These are phyloP conservation scores for Metaphire vulgaris DNA, from an alignment of 1,140 invertebrate genomes.

Conservation along the genomic window DNA sequence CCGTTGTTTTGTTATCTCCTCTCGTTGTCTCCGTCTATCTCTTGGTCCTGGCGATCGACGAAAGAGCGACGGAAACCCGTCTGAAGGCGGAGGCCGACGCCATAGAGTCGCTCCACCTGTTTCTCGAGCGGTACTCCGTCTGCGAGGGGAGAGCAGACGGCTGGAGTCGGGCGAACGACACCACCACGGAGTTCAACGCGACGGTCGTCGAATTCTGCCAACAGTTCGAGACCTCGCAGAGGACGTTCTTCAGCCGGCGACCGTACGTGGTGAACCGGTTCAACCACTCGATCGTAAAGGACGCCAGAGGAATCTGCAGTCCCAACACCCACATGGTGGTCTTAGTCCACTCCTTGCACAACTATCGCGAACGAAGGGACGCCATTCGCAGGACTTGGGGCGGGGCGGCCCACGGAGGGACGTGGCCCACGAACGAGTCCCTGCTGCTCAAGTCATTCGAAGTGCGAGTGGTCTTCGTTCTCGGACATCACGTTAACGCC, in stretches of 20 bases:
- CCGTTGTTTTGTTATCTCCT: not conserved
- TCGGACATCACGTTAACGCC: conserved; percentile 57
- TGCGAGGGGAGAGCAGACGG: not conserved
- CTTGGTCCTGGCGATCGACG: not conserved
- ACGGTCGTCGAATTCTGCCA: not conserved
- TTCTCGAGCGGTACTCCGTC: not conserved
- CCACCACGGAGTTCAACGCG: not conserved
- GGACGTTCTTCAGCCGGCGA: not conserved
- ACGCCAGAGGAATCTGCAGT: not conserved
- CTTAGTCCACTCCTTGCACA: conserved; percentile 20
- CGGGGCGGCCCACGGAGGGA: not conserved
- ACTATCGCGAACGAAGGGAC: conserved; percentile 9
- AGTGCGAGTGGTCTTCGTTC: conserved; percentile 59
- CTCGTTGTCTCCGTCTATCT: not conserved
- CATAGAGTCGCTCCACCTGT: not conserved
- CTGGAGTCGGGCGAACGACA: not conserved
- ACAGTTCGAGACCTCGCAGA: not conserved
- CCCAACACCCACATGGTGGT: conserved; percentile 11
- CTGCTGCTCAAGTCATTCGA: conserved; percentile 28
- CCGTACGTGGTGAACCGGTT: conserved; percentile 1
- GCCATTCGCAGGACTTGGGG: conserved; percentile 23
- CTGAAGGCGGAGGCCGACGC: not conserved
- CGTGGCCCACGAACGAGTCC: conserved; percentile 36
- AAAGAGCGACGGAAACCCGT: not conserved
- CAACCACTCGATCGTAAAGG: conserved; percentile 8